These are phyloP conservation scores for Geopemphigus sp. DNA, from an alignment of 1,140 invertebrate species.

Conservation along the genomic window DNA sequence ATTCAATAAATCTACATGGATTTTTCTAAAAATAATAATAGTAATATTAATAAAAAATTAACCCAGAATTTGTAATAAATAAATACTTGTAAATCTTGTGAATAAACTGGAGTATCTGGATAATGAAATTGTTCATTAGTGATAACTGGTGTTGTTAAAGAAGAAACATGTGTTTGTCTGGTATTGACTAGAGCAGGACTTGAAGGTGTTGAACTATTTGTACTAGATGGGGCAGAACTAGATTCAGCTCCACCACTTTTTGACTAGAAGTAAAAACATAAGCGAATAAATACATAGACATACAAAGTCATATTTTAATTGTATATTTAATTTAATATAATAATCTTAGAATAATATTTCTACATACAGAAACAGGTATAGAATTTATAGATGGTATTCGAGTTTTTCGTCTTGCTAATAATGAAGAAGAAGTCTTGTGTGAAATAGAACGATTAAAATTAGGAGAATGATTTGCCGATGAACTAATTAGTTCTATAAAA, in stretches of 20 bases:
- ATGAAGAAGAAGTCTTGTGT: conserved; percentile 44
- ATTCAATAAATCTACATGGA: conserved; percentile 27
- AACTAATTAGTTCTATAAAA: conserved; percentile 49
- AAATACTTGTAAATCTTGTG: conserved; percentile 41
- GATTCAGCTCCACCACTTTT: conserved; percentile 48
- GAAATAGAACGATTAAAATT: conserved; percentile 55
- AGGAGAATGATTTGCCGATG: conserved; percentile 57
- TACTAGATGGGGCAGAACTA: conserved; percentile 91
- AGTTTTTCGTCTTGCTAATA: conserved; percentile 35
- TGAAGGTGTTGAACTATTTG: conserved; percentile 93
- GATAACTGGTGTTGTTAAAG: conserved; percentile 56
- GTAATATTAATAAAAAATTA: background rate
- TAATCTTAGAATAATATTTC: background rate
- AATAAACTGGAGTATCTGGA: conserved; percentile 57
- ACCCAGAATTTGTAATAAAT: background rate
- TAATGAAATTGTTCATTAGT: conserved; percentile 79
- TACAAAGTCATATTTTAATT: background rate
- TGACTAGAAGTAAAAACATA: conserved; percentile 14
- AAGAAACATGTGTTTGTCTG: conserved; percentile 59
- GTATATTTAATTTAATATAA: background rate
- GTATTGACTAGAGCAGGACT: conserved; percentile 76
- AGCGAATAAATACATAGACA: background rate
- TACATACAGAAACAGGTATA: conserved; percentile 39
- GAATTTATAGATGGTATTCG: conserved; percentile 43
- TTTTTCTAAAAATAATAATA: conserved; percentile 37